Base-by-base conservation (phyloP, 2,113 vertebrate species). In the Festucalex cinctus region DNA sequence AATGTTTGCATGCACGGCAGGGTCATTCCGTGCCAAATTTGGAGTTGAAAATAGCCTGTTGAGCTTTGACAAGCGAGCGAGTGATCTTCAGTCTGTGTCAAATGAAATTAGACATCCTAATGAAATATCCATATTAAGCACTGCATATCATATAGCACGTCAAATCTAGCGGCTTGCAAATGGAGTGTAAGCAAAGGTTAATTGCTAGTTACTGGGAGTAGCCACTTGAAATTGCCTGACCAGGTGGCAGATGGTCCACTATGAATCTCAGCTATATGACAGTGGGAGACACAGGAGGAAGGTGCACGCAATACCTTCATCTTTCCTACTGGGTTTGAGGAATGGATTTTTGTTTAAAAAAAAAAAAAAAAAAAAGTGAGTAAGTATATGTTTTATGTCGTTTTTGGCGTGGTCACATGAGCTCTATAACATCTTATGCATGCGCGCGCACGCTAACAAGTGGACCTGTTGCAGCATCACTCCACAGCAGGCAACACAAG, bases 151-250 rank as follows among this genome's bases (percentile, higher is more conserved):
- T 66, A 75, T 28, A 68, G 69, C 56, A 68, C 32, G n/a, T 73
- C 36, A 62, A 56, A 74, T 65, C 7, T 16, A 28, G 35, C 67
- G n/a, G 32, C 32, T 61, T 81, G 64, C 58, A 76, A 76, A 76
- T 71, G 56, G 73, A 73, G 72, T 77, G 63, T 74, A 77, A 80
- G 73, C 56, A 84, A 81, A 86, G 81, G 85, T 84, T 80, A 87
- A 88, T 83, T 73, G 70, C 63, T 65, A 60, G 73, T 80, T 73
- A 71, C 66, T 43, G 65, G 73, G 70, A 70, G 65, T 51, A 61
- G 28, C 63, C 71, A 70, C 59, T 71, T 73, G 54, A 68, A 70
- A 81, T 71, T 57, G 62, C 32, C 46, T 61, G 54, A 66, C 62
- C 74, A 74, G 75, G 81, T 84, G 74, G 68, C 69, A 77, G 63